These are phyloP conservation scores for Valencia hispanica DNA, from an alignment of 2,797 vertebrate genomes.

Conservation along the genomic window DNA sequence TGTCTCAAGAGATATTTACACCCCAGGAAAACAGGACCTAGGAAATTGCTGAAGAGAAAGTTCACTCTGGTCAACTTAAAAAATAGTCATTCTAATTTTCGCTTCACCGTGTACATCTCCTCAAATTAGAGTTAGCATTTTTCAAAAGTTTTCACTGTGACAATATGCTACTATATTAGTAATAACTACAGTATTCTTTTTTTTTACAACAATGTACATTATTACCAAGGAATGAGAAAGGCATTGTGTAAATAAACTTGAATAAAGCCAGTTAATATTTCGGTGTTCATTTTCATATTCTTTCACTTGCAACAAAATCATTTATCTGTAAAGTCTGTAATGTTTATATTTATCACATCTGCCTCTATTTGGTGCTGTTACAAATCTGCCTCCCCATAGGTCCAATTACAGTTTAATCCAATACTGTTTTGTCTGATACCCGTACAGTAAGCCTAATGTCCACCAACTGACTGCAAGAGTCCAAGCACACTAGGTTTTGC, in stretches of 20 bases:
- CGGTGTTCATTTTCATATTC: not conserved
- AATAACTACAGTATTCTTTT: not conserved
- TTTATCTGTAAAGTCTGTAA: not conserved
- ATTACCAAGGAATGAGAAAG: not conserved
- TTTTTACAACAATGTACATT: not conserved
- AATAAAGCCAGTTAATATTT: not conserved
- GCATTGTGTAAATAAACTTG: not conserved
- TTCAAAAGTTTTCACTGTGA: not conserved
- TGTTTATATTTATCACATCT: slow-evolving; percentile 5
- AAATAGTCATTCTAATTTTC: not conserved
- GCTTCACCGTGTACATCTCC: not conserved
- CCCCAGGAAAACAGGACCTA: not conserved
- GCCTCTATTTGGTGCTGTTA: slow-evolving; percentile 21
- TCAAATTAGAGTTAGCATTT: not conserved
- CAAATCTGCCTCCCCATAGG: slow-evolving; percentile 30
- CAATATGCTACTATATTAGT: not conserved
- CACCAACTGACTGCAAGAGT: slow-evolving; percentile 29
- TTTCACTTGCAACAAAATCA: not conserved
- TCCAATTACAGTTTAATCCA: slow-evolving; percentile 50
- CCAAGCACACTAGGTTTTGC: slow-evolving; percentile 38
- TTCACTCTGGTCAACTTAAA: not conserved
- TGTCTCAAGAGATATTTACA: not conserved
- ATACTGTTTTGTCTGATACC: slow-evolving; percentile 24
- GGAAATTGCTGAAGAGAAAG: not conserved
- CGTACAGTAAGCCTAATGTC: slow-evolving; percentile 26